Base-by-base conservation (phyloP, 2,888 invertebrate genomes). In the Scaptomyza flava region DNA sequence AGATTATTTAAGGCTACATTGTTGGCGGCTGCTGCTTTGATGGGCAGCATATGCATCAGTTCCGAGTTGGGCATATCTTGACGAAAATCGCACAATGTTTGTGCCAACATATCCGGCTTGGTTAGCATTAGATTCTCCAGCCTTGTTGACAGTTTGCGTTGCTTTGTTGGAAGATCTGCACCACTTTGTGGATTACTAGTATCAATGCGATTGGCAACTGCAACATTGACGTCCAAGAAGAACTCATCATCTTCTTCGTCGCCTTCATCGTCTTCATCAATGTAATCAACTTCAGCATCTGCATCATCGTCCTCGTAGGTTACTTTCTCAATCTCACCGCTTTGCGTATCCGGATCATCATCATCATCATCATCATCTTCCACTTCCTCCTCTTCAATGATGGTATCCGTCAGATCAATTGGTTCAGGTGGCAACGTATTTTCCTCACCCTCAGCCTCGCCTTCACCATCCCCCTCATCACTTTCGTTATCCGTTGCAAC, bases 81-180 rank as follows among this genome's bases (percentile, higher is more conserved):
- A 45, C 92, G 90, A 66, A 91, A 91, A 60, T 92, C 92, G 52
- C 91, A 90, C 45, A 92, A 66, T 5, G 91, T 89, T 62, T 91
- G 91, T 9, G 91, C 85, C 57, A 91, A 84, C 63, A 91, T 90
- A 36, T 90, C 90, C 1, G 89, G 88, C 63, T 91, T 89, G 8
- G 90, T 81, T 17, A 91, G 80, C 53, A 91, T 91, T 8, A 91
- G 72, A 66, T 91, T 91, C 57, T 91, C 91, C 46, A 92, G 69
- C 34, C 89, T 84, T 58, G 91, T 89, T 1, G 90, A 84, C 56
- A 90, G 67, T 59, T 91, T 90, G 33, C 89, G 89, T 36, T 81
- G 89, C 63, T 91, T 91, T 3, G 78, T 50, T 0, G 81, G 81
- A 46, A 80, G 38, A n/a, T 81, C 68, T 17, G 72, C 58, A 12